Percentiles rank a stretch among this genome's conserved stretches.
phyloP scores from a whole-genome alignment of 1,140 invertebrate species.

The Sminthurinus signatus region DNA sequence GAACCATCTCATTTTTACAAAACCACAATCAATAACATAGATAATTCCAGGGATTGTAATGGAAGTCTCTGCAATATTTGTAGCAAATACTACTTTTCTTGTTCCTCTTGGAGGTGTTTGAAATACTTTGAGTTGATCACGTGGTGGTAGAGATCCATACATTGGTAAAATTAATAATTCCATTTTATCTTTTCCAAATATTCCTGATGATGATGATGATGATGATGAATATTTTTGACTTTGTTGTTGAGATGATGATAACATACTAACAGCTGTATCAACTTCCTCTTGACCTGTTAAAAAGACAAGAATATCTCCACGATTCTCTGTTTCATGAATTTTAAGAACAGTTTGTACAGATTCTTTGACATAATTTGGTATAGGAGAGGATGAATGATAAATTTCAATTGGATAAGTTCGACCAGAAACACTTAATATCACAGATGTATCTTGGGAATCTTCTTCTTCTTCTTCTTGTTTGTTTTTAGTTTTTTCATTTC shows the following conservation, averaged over 20 bases:
- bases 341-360: constrained; percentile 81
- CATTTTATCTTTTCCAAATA: constrained; percentile 45
- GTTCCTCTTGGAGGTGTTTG: constrained; percentile 63
- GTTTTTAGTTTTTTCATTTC: constrained; percentile 44
- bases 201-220: too few species aligned
- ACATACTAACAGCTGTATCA: constrained; percentile 59
- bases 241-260: constrained; percentile 60
- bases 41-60: constrained; percentile 85
- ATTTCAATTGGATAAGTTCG: constrained; percentile 81
- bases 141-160: constrained; percentile 79
- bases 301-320: constrained; percentile 86
- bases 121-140: constrained; percentile 85
- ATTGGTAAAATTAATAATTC: constrained; percentile 79
- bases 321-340: constrained; percentile 72
- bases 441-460: constrained; percentile 58
- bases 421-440: constrained; percentile 82
- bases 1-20: constrained; percentile 91
- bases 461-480: constrained; percentile 42
- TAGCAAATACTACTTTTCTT: constrained; percentile 89
- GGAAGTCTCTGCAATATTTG: constrained; percentile 97
- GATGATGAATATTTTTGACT: constrained; percentile 44
- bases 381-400: constrained; percentile 60
- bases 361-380: constrained; percentile 82
- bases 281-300: constrained; percentile 93
- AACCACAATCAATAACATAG: constrained; percentile 94